phyloP scores from a whole-genome alignment of 2,113 vertebrate species.

The Otolemur garnettii region DNA sequence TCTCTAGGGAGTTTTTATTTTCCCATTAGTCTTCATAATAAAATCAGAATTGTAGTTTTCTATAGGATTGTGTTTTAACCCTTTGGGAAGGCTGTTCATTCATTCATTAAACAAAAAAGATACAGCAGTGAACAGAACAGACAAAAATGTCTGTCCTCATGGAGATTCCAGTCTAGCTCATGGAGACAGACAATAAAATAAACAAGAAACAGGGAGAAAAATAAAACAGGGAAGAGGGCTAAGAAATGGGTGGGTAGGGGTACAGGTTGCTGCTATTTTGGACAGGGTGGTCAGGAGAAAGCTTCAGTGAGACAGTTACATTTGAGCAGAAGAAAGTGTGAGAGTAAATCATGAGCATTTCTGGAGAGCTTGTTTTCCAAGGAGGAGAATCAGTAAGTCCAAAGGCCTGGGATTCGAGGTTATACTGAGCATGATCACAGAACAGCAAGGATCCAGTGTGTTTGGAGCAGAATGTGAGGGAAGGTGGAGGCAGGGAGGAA shows the following conservation, averaged over 20 bases:
- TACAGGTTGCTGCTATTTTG: neutral
- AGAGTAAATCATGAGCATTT: neutral
- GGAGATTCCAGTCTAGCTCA: neutral
- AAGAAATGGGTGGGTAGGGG: too few species aligned
- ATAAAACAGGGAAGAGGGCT: neutral
- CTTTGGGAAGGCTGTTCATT: conserved; percentile 19
- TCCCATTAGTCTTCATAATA: conserved; percentile 34
- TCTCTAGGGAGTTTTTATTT: conserved; percentile 35
- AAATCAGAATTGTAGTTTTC: conserved; percentile 41
- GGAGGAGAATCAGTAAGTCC: neutral
- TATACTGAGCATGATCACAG: too few species aligned
- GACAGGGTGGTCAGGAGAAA: neutral
- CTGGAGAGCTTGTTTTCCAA: neutral
- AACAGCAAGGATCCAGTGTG: neutral
- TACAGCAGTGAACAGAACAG: neutral
- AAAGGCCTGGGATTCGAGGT: neutral
- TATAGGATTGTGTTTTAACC: neutral
- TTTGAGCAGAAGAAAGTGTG: neutral
- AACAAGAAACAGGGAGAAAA: neutral
- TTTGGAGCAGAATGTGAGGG: neutral
- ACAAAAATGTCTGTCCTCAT: neutral
- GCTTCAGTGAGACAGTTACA: neutral
- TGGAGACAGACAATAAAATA: neutral
- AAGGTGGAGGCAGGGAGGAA: neutral
- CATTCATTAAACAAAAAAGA: conserved; percentile 7